A percentile compares a stretch with the other conserved stretches of the same genome.
These are phyloP conservation scores for Rambutsinella grinnellia DNA, from an alignment of 2,888 invertebrate genomes.

Conservation along the genomic window DNA sequence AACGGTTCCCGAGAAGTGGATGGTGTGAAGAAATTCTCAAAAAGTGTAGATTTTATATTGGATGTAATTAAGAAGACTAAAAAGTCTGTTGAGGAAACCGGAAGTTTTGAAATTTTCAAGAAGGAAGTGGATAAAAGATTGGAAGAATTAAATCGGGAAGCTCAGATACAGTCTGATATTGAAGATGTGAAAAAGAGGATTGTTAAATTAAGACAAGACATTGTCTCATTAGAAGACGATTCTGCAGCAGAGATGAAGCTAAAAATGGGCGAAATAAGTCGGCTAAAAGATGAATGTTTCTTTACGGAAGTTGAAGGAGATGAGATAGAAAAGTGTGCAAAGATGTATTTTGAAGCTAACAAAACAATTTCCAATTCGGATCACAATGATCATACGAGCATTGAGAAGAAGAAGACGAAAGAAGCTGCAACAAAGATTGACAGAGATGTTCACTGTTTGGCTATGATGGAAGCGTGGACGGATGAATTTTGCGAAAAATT, in stretches of 20 bases:
- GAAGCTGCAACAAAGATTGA: constrained; percentile 23
- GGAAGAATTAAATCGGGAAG: constrained; percentile 28
- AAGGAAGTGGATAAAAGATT: constrained; percentile 30
- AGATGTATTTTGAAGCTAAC: constrained; percentile 57
- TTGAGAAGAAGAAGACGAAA: constrained; percentile 4
- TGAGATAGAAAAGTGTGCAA: constrained; percentile 47
- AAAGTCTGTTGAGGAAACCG: background rate
- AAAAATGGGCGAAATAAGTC: constrained; percentile 54
- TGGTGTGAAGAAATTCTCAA: background rate
- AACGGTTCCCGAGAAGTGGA: background rate
- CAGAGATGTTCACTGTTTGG: constrained; percentile 58
- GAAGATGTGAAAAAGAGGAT: constrained; percentile 8
- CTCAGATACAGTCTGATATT: constrained; percentile 10
- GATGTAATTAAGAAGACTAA: constrained; percentile 14
- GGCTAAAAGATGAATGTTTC: constrained; percentile 58
- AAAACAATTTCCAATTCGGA: constrained; percentile 5
- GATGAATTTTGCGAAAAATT: constrained; percentile 68
- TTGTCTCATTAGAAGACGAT: constrained; percentile 43
- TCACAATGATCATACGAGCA: constrained; percentile 1
- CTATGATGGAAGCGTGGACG: constrained; percentile 62
- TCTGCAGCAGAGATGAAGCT: constrained; percentile 49
- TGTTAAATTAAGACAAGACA: constrained; percentile 12
- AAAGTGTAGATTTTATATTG: constrained; percentile 26
- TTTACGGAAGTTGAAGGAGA: constrained; percentile 52
- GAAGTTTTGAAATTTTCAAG: constrained; percentile 10